Evolutionary conservation across 1,140 invertebrate genomes (phyloP).

Genomic region (Atta cephalotes): DNA sequence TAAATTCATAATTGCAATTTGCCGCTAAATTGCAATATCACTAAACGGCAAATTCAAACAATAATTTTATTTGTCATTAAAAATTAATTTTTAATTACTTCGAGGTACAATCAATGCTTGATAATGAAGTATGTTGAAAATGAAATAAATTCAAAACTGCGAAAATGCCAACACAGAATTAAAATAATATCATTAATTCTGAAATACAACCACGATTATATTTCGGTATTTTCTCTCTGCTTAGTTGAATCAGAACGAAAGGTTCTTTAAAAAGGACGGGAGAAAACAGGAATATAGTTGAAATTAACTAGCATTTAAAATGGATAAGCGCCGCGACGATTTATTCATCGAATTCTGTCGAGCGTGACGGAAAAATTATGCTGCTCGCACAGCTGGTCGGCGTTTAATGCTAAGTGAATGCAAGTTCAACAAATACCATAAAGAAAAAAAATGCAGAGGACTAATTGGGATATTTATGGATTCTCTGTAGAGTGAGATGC

Average conservation of each 20-base stretch:
- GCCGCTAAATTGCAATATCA: background rate
- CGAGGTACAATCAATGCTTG: background rate
- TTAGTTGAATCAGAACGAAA: background rate
- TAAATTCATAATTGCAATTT: conserved; percentile 11
- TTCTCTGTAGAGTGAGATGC: background rate
- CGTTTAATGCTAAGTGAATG: conserved; percentile 25
- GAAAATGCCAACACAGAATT: conserved; percentile 10
- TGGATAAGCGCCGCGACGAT: conserved; percentile 13
- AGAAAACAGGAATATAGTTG: background rate
- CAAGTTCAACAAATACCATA: conserved; percentile 26
- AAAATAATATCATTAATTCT: conserved; percentile 8
- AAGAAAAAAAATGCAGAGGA: background rate
- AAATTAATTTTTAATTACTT: conserved; percentile 20
- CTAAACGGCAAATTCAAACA: background rate
- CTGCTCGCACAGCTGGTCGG: conserved; percentile 7
- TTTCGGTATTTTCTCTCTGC: conserved; percentile 14
- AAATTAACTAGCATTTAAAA: conserved; percentile 48
- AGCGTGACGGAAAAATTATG: conserved; percentile 26
- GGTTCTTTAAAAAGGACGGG: background rate
- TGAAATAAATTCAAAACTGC: background rate
- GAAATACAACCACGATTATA: background rate
- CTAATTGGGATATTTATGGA: background rate
- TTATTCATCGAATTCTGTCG: conserved; percentile 29
- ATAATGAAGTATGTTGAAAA: conserved; percentile 1
- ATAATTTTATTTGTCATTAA: background rate